Percentiles rank a stretch among this genome's conserved stretches.
phyloP scores from a whole-genome alignment of 2,888 invertebrate species.

The Serripes groenlandicus region DNA sequence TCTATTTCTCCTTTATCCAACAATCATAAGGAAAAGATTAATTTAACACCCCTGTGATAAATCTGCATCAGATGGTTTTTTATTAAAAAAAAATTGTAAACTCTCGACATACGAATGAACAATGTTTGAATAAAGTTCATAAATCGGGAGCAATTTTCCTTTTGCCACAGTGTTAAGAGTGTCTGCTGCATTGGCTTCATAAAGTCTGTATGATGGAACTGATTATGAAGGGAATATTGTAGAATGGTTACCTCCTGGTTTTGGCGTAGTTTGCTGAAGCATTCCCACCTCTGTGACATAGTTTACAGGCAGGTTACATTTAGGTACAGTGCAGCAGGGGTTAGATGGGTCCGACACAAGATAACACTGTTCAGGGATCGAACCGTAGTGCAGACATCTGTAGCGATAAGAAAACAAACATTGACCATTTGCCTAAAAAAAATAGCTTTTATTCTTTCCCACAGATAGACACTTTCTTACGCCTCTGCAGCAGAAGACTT shows the following conservation, averaged over 20 bases:
- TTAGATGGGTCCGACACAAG: conserved; percentile 73
- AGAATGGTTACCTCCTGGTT: conserved; percentile 54
- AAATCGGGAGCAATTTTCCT: no score
- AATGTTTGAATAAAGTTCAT: no score
- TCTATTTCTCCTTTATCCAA: no score
- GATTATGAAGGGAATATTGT: no score
- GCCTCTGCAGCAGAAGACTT: neutral
- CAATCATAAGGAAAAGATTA: no score
- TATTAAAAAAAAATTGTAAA: no score
- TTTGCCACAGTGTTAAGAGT: no score
- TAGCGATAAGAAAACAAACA: neutral
- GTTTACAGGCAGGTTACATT: conserved; percentile 72
- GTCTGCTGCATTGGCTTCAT: no score
- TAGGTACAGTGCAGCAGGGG: conserved; percentile 76
- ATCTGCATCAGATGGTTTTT: no score
- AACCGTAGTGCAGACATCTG: conserved; percentile 76
- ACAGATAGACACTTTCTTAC: neutral
- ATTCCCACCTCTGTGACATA: conserved; percentile 69
- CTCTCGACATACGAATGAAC: no score
- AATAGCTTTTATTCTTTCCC: neutral
- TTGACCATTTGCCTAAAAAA: neutral
- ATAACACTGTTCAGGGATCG: conserved; percentile 70
- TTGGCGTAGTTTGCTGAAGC: conserved; percentile 55
- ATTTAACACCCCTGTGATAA: no score
- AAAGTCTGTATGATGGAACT: no score